Base-by-base conservation (phyloP, 2,888 invertebrate genomes). In the Ochropleura leucogaster region DNA sequence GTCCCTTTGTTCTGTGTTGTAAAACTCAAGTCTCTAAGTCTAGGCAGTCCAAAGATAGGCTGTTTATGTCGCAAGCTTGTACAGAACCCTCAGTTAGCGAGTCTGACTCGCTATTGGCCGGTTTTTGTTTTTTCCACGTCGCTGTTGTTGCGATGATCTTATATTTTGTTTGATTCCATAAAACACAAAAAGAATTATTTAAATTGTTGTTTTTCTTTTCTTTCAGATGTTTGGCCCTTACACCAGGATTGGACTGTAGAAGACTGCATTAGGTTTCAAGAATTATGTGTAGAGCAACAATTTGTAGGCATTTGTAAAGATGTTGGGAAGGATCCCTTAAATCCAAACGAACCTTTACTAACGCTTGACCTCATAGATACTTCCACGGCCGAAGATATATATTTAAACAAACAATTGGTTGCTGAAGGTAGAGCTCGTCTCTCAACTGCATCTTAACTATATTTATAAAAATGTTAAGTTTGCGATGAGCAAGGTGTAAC, bases 321-420 rank as follows among this genome's bases (percentile, higher is more conserved):
- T 40, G 97, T 97, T 12, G 97, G 97, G 74, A 95, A 95, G 62
- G 98, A 98, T 87, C 96, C 97, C 40, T 89, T 97, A 47, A 97
- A 97, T 81, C 97, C 97, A 8, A 97, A 93, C 12, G 97, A 97
- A 77, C 97, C 97, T 0, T 94, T 98, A 49, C 92, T 98, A 46
- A 97, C 97, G 44, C 93, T 98, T 73, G 97, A 97, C 86, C 96
- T 98, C 57, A 97, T 98, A 72, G 98, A 98, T 89, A 98, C 98
- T 0, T 97, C 97, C 51, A 97, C 97, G 0, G 96, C 97, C 9
- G 97, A 97, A 57, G 98, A 98, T 89, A 93, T 98, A 62, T 97
- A 97, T 89, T 97, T 98, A 63, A 97, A 97, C 87, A 95, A 97
- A 80, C 94, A 97, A 86, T 93, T 98, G 74, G 97, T 98, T 16